A percentile compares a stretch with the other conserved stretches of the same genome.
Evolutionary conservation across 2,113 vertebrate species (phyloP).

Genomic region (Aegithalos caudatus): DNA sequence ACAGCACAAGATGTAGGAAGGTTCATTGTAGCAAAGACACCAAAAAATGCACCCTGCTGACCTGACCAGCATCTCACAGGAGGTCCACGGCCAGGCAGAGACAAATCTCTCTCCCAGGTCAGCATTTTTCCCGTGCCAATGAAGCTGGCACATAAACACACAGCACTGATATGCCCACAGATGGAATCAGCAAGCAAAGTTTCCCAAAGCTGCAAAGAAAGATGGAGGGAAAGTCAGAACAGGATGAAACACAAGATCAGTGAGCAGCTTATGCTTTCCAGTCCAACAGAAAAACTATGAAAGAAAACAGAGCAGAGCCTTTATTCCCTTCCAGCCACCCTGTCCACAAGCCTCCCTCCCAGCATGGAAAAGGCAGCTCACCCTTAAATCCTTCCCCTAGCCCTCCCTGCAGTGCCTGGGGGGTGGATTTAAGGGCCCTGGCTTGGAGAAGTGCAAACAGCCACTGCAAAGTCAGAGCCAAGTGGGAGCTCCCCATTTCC

Average conservation of each 20-base stretch:
- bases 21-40: background rate
- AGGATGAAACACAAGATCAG: background rate
- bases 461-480: background rate
- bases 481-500: conserved; percentile 51
- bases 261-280: background rate
- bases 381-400: background rate
- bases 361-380: background rate
- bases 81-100: background rate
- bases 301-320: background rate
- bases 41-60: background rate
- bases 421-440: too few species aligned
- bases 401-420: background rate
- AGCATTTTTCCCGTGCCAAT: background rate
- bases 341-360: background rate
- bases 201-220: background rate
- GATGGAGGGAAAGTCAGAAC: background rate
- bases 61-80: background rate
- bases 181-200: background rate
- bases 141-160: background rate
- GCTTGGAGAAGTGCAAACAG: background rate
- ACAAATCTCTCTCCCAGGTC: background rate
- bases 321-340: background rate
- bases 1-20: background rate
- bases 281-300: background rate
- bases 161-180: background rate